Evolutionary conservation across 2,888 invertebrate species (phyloP).

Genomic region (Epirrhoe tristata): DNA sequence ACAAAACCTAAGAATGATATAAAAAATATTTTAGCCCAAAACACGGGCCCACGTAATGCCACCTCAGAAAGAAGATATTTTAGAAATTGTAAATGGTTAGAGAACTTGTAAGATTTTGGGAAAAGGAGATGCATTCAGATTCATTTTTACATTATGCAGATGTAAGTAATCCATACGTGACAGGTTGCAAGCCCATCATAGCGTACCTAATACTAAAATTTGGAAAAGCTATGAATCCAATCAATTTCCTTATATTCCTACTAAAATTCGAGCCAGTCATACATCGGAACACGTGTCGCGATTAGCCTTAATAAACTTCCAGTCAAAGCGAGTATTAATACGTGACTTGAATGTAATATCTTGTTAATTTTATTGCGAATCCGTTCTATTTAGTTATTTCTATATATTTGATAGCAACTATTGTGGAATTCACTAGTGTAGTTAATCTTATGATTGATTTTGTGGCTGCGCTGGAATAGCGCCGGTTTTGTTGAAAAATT

Average conservation of each 20-base stretch:
- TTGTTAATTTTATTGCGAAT: conserved; percentile 44
- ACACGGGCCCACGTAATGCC: too few relatives aligned
- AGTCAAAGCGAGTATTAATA: conserved; percentile 45
- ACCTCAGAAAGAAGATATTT: too few relatives aligned
- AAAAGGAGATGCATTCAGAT: too few relatives aligned
- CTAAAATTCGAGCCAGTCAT: conserved; percentile 24
- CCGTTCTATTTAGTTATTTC: background rate
- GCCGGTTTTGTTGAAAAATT: background rate
- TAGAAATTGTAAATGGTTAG: too few relatives aligned
- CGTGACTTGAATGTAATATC: conserved; percentile 52
- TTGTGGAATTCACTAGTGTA: background rate
- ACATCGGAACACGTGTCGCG: conserved; percentile 43
- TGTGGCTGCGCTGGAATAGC: background rate
- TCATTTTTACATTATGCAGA: too few relatives aligned
- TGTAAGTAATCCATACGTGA: too few relatives aligned
- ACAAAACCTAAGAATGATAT: too few relatives aligned
- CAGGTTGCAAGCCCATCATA: background rate
- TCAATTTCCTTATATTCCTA: conserved; percentile 2
- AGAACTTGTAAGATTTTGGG: too few relatives aligned
- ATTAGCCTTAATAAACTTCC: conserved; percentile 46
- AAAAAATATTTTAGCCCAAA: too few relatives aligned
- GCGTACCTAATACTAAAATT: background rate
- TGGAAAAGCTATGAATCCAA: background rate
- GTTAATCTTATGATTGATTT: conserved; percentile 7
- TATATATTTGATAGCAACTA: background rate